Conservation (phyloP, 2,797 vertebrate species). For the Enteromius argenteus region DNA sequence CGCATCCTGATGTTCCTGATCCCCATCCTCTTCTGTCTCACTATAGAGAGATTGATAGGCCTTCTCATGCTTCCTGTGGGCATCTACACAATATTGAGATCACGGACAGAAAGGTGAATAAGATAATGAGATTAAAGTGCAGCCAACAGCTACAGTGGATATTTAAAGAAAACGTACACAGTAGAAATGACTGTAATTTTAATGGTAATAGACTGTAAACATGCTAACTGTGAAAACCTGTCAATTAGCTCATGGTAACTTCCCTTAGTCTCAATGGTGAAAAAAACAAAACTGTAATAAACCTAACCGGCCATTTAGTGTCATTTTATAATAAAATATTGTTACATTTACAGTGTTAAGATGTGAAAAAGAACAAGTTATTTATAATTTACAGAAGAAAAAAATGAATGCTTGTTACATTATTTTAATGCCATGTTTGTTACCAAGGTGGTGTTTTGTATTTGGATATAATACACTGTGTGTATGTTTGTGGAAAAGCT, state of each 20-base stretch:
- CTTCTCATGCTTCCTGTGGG: slow-evolving; percentile 91
- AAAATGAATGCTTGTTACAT: not conserved
- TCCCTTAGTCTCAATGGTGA: not conserved
- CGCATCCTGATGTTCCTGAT: slow-evolving; percentile 83
- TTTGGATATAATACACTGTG: not conserved
- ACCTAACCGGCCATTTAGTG: not conserved
- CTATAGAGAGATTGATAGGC: slow-evolving; percentile 87
- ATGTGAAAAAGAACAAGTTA: not conserved
- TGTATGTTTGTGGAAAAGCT: not conserved
- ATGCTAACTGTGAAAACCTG: not conserved
- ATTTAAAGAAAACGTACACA: not conserved
- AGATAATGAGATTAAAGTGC: slow-evolving; percentile 20
- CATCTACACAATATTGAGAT: slow-evolving; percentile 37
- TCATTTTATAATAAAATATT: not conserved
- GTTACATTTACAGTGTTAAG: not conserved
- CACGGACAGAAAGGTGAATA: not conserved
- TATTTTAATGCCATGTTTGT: not conserved
- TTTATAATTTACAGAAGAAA: not conserved
- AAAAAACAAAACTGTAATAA: not conserved
- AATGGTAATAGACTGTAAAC: not conserved
- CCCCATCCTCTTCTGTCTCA: slow-evolving; percentile 85
- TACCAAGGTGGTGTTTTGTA: not conserved
- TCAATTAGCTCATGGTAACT: not conserved
- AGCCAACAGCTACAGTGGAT: not conserved
- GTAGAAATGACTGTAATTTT: not conserved